Base-by-base conservation (phyloP, 2,113 vertebrate species). In the Neopipo cinnamomea region DNA sequence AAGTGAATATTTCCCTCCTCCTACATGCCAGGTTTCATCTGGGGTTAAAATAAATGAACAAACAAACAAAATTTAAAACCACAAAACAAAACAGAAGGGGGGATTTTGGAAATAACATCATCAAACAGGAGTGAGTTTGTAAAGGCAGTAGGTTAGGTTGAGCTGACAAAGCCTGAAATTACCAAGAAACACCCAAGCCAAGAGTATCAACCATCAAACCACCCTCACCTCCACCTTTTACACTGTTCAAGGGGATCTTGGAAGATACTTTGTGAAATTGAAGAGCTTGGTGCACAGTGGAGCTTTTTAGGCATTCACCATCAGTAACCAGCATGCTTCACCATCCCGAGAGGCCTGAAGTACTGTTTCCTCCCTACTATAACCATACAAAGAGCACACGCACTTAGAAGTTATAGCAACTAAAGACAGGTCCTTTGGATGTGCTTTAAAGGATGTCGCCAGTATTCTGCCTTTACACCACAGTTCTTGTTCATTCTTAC, bases 351-450 rank as follows among this genome's bases (percentile, higher is more conserved):
- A 65, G 65, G 27, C 70, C 67, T 67, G 18, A 67, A 65, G 12
- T 49, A n/a, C 10, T 35, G 66, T 23, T 66, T 49, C 28, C 41
- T 80, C 30, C 19, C 33, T 59, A 22, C 8, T 53, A 59, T 3
- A 2, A 46, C 58, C 4, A 2, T 27, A 28, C 0, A 0, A 91
- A 85, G 65, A 74, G 49, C 21, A 12, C 30, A 17, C 0, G 5
- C 72, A 56, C 21, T 85, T 79, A 50, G 4, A 85, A 58, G 35
- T 46, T 37, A 33, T 11, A 58, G 41, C 66, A 47, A 14, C 13
- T 70, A 21, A 89, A 91, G 71, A 27, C 21, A 37, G 41, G 41
- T 39, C 33, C 25, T 90, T 50, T 41, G 42, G n/a, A 66, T 66
- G 30, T 31, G 35, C 52, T 52, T 89, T 92, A 66, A 88, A 63